These are phyloP conservation scores for Amphiura filiformis DNA, from an alignment of 35 echinoderm and acorn worm genomes.

Conservation along the genomic window DNA sequence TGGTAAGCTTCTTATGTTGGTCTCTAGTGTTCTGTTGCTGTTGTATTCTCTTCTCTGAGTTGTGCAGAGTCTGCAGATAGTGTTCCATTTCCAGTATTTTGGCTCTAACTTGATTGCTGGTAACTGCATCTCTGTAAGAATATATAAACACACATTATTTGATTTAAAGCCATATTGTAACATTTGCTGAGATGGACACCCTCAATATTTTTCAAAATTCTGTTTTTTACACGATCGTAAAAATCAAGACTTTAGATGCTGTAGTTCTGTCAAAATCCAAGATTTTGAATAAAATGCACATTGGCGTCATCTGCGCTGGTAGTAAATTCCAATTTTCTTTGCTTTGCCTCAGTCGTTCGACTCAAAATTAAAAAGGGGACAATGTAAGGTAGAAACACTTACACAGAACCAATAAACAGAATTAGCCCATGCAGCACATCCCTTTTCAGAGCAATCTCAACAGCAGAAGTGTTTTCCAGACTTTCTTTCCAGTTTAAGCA, in stretches of 20 bases:
- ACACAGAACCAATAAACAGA: not conserved
- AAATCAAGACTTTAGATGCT: too few relatives aligned
- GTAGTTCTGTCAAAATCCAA: too few relatives aligned
- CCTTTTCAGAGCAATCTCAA: not conserved
- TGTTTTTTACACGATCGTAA: too few relatives aligned
- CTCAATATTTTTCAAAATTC: too few relatives aligned
- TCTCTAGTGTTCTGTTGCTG: conserved; percentile 56
- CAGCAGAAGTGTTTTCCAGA: not conserved
- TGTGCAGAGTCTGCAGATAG: conserved; percentile 41
- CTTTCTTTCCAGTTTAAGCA: too few relatives aligned
- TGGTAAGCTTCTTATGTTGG: conserved; percentile 71
- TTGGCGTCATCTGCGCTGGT: too few relatives aligned
- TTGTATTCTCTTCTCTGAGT: conserved; percentile 73
- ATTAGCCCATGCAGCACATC: not conserved
- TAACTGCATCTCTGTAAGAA: conserved; percentile 60
- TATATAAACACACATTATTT: not conserved
- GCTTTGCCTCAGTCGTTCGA: too few relatives aligned
- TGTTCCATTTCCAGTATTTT: conserved; percentile 53
- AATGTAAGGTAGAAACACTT: not conserved
- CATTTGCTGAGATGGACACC: too few relatives aligned
- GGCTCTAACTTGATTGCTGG: conserved; percentile 29
- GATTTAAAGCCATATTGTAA: too few relatives aligned
- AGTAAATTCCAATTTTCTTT: too few relatives aligned
- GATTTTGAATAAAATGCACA: too few relatives aligned
- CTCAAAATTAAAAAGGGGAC: too few relatives aligned